Percentiles rank a stretch among this genome's conserved stretches.
Evolutionary conservation across 2,113 vertebrate species (phyloP).

Genomic region (Naja naja): DNA sequence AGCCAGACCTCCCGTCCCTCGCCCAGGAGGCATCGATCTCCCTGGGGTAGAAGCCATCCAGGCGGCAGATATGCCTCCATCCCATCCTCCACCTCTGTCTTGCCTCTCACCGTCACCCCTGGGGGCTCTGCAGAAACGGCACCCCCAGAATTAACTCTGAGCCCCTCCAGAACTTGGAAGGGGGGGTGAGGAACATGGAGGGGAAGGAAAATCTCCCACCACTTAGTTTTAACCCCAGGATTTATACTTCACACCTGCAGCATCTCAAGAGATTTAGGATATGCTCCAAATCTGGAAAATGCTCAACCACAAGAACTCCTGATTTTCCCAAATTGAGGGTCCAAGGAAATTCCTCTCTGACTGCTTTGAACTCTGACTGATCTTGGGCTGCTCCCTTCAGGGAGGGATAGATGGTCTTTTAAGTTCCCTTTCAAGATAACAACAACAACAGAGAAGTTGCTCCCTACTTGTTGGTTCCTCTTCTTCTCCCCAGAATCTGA

Average conservation of each 20-base stretch:
- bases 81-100: no score
- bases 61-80: no score
- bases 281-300: no score
- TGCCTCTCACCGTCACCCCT: no score
- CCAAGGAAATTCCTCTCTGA: not conserved
- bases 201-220: no score
- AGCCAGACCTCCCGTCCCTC: not conserved
- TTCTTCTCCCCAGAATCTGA: not conserved
- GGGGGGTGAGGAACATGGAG: no score
- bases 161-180: no score
- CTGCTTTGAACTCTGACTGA: not conserved
- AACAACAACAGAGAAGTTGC: not conserved
- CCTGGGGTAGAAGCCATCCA: not conserved
- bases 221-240: no score
- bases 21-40: not conserved
- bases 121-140: no score
- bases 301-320: no score
- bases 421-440: not conserved
- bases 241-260: not conserved
- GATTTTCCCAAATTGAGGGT: not conserved
- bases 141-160: no score
- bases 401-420: not conserved
- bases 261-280: no score
- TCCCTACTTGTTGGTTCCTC: not conserved
- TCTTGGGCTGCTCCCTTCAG: not conserved